phyloP scores from a whole-genome alignment of 2,888 invertebrate species.

The Nomada goodeniana region DNA sequence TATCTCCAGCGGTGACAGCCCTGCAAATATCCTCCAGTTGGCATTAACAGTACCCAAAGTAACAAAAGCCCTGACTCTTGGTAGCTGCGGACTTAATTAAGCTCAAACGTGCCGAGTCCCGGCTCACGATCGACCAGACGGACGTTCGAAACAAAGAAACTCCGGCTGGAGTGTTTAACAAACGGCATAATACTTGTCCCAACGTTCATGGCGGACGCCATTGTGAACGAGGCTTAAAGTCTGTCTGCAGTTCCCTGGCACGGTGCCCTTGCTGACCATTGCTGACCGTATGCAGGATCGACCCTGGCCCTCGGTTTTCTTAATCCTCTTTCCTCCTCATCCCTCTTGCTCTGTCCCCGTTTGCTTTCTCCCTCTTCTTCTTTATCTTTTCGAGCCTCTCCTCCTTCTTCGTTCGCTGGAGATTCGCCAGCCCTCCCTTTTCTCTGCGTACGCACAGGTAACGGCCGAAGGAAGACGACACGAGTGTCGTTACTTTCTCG shows the following conservation, averaged over 20 bases:
- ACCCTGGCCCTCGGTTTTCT: constrained; percentile 70
- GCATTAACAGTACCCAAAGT: neutral
- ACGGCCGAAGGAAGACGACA: neutral
- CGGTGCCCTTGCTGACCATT: constrained; percentile 75
- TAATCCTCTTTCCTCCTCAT: constrained; percentile 58
- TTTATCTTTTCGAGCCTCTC: constrained; percentile 16
- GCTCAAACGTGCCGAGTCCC: neutral
- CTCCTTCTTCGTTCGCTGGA: neutral
- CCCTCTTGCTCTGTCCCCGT: constrained; percentile 12
- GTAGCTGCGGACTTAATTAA: constrained; percentile 5
- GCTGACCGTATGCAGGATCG: constrained; percentile 75
- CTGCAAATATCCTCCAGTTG: neutral
- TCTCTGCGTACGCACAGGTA: neutral
- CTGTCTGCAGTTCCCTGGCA: constrained; percentile 69
- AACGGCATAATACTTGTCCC: neutral
- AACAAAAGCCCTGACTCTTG: neutral
- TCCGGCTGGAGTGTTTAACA: neutral
- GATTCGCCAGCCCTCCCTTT: neutral
- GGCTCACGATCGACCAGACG: neutral
- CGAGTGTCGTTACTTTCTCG: constrained; percentile 55
- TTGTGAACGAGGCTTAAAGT: constrained; percentile 65
- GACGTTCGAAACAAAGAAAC: constrained; percentile 5
- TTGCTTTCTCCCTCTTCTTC: constrained; percentile 25
- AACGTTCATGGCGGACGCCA: constrained; percentile 19
- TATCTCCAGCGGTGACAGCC: neutral